Evolutionary conservation across 2,797 vertebrate species (phyloP), one percentile per base, ranked within the genome.

Genomic region (Oreochromis grahami): DNA sequence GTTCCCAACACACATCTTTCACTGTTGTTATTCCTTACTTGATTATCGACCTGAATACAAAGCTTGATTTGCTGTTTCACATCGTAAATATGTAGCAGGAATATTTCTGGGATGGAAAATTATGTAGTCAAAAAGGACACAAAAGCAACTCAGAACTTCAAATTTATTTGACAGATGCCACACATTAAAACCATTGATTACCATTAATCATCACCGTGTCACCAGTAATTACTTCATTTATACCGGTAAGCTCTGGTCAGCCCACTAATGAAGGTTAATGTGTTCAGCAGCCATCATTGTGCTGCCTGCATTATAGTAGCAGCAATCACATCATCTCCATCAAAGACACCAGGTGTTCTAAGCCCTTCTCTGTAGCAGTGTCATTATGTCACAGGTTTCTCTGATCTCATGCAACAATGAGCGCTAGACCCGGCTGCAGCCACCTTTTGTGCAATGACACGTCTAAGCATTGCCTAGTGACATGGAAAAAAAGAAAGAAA

Each of bases 201-300:
- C 68, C 85, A 93, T 93, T 88, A 88, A 94, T 95, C 91, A 90
- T 87, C 63, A 51, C 36, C n/a, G 72, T 90, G 90, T 85, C 93
- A 84, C 77, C 63, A 74, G 89, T 94, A 92, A 95, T 95, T 92
- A 94, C 90, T 86, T 82, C 60, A 87, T 91, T 92, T 87, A 88
- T 84, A 85, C 11, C 36, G 10, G 87, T 85, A 83, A 90, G 88
- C 85, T 83, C 86, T 76, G 86, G 78, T 88, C 90, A 91, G 76
- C 48, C 76, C 32, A 6, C 87, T 93, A 94, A 95, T 92, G 91
- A 94, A 93, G 94, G 93, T 94, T 91, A 95, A 93, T 92, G 81
- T 86, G 84, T 80, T 84, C 21, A 5, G 78, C 80, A 81, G 83
- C 80, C 14, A 78, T 87, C 80, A 79, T 90, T 89, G 79, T 84